Base-by-base conservation (phyloP, 2,888 invertebrate genomes). In the Coremacera marginata region DNA sequence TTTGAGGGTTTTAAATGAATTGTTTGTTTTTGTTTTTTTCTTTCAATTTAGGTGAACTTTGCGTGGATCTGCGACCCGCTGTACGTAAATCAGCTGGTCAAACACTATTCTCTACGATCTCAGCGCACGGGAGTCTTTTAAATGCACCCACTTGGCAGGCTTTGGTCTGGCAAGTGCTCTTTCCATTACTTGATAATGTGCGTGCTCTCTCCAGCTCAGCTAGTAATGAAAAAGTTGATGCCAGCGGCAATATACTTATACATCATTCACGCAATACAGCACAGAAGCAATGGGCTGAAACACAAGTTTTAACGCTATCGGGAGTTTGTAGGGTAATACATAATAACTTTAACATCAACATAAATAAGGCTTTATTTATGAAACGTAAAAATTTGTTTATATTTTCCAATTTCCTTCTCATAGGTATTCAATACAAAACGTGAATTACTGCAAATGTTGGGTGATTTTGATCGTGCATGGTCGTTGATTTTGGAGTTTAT, bases 281-380 rank as follows among this genome's bases (percentile, higher is more conserved):
- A 68, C 98, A 98, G 89, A 99, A 99, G 85, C 99, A 99, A 86
- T 99, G 98, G 98, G 98, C 98, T 0, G 98, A 99, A 90, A 99
- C 99, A 0, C 96, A 98, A 91, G 98, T 96, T 55, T 89, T 97
- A 79, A 96, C 96, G 0, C 89, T 97, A 16, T 96, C 96, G 3
- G 98, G 98, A 0, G 98, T 98, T 25, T 96, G 97, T 0, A 92
- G 98, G 80, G 98, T 95, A 68, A 75, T 79, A 8, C 37, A 37
- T 4, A 31, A 37, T 4, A 31, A 31, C 3, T 31, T 5, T 31
- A 31, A 31, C 3, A 3, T 31, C 31, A 31, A 31, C 31, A 31
- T 31, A 31, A 31, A n/a, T n/a, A 31, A 31, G 31, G 5, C 31
- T 31, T 31, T 31, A 31, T 31, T 3, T n/a, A n/a, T n/a, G 5